Evolutionary conservation across 2,888 invertebrate genomes (phyloP).

Genomic region (Petrolisthes cinctipes): DNA sequence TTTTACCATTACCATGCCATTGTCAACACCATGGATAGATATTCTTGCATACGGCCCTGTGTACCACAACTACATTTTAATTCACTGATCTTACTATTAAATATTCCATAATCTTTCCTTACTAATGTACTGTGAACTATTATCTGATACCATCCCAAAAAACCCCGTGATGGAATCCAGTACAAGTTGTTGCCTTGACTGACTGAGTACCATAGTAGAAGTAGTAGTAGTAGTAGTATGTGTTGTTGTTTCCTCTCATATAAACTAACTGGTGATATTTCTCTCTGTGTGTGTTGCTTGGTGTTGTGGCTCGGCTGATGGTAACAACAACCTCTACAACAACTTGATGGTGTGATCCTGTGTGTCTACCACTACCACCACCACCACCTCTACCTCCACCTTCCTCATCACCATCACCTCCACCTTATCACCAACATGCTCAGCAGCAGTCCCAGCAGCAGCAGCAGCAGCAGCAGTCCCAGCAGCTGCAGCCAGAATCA

Average conservation of each 20-base stretch:
- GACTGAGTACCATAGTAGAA: conserved; percentile 2
- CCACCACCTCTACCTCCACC: conserved; percentile 36
- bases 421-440: conserved; percentile 29
- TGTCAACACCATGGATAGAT: no score
- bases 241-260: conserved; percentile 52
- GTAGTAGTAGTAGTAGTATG: conserved; percentile 43
- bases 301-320: conserved; percentile 61
- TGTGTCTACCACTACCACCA: conserved; percentile 47
- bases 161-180: conserved; percentile 46
- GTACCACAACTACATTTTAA: no score
- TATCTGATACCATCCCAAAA: conserved; percentile 46
- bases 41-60: no score
- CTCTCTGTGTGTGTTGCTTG: conserved; percentile 62
- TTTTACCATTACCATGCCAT: no score
- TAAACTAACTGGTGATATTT: conserved; percentile 53
- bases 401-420: conserved; percentile 30
- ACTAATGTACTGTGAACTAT: neutral
- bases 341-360: conserved; percentile 52
- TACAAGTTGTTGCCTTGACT: conserved; percentile 46
- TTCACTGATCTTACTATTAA: no score
- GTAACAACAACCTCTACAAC: conserved; percentile 57
- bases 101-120: no score
- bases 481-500: neutral
- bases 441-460: conserved; percentile 52
- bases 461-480: conserved; percentile 41